Evolutionary conservation across 2,797 vertebrate genomes (phyloP), one percentile per base, ranked within the genome.

Genomic region (Cyprinella venusta): DNA sequence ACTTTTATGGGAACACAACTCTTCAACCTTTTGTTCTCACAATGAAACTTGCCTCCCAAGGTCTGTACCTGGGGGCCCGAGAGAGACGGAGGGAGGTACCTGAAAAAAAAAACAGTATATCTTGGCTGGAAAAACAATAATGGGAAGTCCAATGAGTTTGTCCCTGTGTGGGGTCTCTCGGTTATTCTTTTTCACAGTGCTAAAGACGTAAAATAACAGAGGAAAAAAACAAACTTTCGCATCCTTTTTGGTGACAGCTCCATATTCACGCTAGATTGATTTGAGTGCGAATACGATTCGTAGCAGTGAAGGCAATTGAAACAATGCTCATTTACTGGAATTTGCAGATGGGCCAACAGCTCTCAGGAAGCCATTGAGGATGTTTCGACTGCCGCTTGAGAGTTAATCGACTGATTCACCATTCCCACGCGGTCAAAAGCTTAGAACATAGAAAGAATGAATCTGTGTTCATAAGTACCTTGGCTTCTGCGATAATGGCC

Each of bases 91-190:
- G 42, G 54, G 36, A 54, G 70, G 36, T 59, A 64, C 54, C 30
- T n/a, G 67, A 18, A 26, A 84, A 79, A 59, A 50, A 71, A 61
- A 38, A 33, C 45, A 48, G 26, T 76, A 59, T 48, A 36, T 77
- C 84, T 63, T 71, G 76, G 68, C 79, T 72, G 78, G 78, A 76
- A 86, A 88, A 89, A 92, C 89, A 92, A 87, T 88, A 26, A 87
- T 76, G 84, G 89, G 89, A 92, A 88, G 83, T 86, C 71, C 54
- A 81, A 18, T 30, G 42, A 79, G 77, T 19, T 75, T 76, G 24
- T 84, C 88, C 63, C 30, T 15, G 70, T 48, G 40, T 68, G 81
- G 52, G 76, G 8, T 56, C 67, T 81, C 64, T 68, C 50, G 38
- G 42, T 56, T n/a, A 48, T 33, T 30, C 48, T 61, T 84, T 61